Evolutionary conservation across 2,113 vertebrate genomes (phyloP).

Genomic region (Balaenoptera acutorostrata): DNA sequence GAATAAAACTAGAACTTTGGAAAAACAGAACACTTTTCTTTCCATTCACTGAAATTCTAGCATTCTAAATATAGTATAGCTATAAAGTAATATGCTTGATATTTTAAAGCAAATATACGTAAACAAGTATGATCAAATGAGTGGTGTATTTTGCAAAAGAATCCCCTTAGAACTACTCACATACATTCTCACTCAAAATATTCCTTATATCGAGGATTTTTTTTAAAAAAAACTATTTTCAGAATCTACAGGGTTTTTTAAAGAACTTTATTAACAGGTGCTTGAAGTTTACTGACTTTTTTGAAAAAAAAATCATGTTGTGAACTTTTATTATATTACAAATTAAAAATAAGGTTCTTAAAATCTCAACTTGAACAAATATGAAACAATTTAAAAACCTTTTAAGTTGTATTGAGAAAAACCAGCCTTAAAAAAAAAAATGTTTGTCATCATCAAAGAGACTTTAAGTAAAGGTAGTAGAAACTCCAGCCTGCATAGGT

Average conservation of each 20-base stretch:
- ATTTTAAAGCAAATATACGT: neutral
- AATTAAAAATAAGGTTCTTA: neutral
- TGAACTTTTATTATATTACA: neutral
- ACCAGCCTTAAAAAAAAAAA: neutral
- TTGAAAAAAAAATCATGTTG: slow-evolving; percentile 21
- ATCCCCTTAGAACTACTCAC: neutral
- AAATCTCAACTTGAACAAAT: neutral
- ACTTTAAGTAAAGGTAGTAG: neutral
- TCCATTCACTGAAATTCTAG: neutral
- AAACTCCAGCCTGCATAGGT: neutral
- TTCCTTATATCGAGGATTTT: neutral
- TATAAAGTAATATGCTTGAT: neutral
- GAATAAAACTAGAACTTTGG: neutral
- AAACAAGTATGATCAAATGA: neutral
- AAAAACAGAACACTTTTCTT: neutral
- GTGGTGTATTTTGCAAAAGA: neutral
- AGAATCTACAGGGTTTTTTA: neutral
- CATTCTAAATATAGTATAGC: neutral
- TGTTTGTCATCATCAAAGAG: neutral
- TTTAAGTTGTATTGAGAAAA: neutral
- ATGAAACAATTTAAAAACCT: neutral
- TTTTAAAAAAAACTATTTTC: neutral
- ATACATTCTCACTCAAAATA: neutral
- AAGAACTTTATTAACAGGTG: slow-evolving; percentile 89
- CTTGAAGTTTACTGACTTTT: slow-evolving; percentile 83